phyloP scores from a whole-genome alignment of 2,797 vertebrate species.

The Rhyacichthys aspro region DNA sequence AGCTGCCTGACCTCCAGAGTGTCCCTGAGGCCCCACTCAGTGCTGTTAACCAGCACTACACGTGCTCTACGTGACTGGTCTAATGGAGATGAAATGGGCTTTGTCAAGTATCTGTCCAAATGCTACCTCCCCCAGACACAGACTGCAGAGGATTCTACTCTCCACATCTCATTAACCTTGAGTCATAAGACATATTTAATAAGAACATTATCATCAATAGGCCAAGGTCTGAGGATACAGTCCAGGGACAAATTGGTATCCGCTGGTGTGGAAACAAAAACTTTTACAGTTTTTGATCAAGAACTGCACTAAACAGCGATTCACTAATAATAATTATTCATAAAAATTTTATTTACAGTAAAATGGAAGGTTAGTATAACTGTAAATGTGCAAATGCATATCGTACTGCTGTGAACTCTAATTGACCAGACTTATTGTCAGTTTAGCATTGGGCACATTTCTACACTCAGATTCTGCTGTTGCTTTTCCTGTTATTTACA shows the following conservation, averaged over 20 bases:
- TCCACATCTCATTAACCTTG: constrained; percentile 43
- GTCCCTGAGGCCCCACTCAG: constrained; percentile 43
- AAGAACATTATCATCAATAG: constrained; percentile 47
- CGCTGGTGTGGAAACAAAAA: background rate
- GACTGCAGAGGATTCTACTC: background rate
- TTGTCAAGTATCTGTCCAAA: no score
- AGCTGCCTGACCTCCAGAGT: constrained; percentile 82
- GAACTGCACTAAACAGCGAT: no score
- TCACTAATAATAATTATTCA: background rate
- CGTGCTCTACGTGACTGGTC: constrained; percentile 1
- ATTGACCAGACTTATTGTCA: no score
- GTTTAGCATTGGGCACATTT: no score
- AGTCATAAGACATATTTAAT: constrained; percentile 40
- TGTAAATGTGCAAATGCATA: no score
- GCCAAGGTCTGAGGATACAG: constrained; percentile 29
- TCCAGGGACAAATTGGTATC: constrained; percentile 59
- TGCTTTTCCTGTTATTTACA: no score
- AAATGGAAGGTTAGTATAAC: no score
- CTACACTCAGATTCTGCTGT: no score
- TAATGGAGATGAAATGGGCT: no score
- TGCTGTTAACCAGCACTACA: constrained; percentile 8
- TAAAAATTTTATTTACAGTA: no score
- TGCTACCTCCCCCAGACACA: background rate
- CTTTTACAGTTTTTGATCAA: no score
- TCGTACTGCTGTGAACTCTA: no score